These are phyloP conservation scores for Pygocentrus nattereri DNA, from an alignment of 2,797 vertebrate species.

Conservation along the genomic window DNA sequence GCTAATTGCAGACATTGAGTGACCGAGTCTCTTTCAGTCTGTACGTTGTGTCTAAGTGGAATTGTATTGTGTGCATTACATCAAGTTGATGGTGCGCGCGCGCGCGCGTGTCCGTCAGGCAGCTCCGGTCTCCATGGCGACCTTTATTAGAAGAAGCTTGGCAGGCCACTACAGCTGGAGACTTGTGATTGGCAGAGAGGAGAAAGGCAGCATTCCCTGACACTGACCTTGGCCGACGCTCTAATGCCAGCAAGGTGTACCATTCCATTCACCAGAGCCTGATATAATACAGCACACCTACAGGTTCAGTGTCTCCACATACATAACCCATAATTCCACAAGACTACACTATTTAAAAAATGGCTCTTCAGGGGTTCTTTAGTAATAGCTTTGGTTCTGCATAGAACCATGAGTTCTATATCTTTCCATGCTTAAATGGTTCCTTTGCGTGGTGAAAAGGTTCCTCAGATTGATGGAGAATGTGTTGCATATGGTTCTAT, in stretches of 20 bases:
- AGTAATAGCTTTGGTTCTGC: no score
- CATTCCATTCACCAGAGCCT: constrained; percentile 13
- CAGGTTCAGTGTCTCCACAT: constrained; percentile 10
- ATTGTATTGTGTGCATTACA: constrained; percentile 52
- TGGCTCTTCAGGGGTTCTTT: no score
- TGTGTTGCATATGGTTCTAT: no score
- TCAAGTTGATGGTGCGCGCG: constrained; percentile 60
- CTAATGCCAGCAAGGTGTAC: constrained; percentile 75
- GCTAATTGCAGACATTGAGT: not conserved
- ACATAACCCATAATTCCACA: constrained; percentile 29
- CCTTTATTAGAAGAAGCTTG: constrained; percentile 80
- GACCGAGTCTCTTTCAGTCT: constrained; percentile 18
- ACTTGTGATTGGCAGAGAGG: constrained; percentile 78
- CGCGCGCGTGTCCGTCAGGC: constrained; percentile 59
- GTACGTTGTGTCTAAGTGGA: constrained; percentile 39
- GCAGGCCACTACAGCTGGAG: constrained; percentile 73
- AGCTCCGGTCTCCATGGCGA: constrained; percentile 81
- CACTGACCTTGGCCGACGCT: constrained; percentile 74
- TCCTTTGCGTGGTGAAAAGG: no score
- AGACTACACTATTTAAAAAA: constrained; percentile 33
- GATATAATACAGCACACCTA: constrained; percentile 19
- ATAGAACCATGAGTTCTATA: no score
- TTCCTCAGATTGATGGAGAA: no score
- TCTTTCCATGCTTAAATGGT: no score
- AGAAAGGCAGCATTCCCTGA: constrained; percentile 78